Evolutionary conservation across 2,113 vertebrate species (phyloP).

Genomic region (Peromyscus maniculatus): DNA sequence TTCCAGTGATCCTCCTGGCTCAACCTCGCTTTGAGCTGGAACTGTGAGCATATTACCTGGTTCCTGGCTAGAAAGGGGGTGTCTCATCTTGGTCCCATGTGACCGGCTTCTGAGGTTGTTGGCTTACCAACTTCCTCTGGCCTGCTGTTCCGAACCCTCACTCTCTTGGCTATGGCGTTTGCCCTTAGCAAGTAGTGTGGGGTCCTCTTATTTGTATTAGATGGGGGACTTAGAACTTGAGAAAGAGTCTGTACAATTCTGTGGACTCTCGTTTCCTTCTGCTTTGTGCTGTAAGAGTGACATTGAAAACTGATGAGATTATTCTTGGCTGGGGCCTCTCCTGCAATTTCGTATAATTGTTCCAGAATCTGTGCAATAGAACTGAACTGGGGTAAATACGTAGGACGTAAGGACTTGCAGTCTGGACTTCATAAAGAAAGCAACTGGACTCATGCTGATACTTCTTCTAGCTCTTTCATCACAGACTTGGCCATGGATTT

Average conservation of each 20-base stretch:
- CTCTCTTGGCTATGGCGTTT: neutral
- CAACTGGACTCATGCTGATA: conserved; percentile 40
- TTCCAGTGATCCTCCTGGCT: neutral
- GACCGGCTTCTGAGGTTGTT: neutral
- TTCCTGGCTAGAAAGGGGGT: neutral
- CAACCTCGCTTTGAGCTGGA: neutral
- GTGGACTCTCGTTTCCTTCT: conserved; percentile 22
- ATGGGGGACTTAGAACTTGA: neutral
- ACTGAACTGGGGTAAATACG: conserved; percentile 28
- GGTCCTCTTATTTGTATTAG: neutral
- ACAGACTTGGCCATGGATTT: conserved; percentile 34
- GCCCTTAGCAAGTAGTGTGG: neutral
- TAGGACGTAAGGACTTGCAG: conserved; percentile 50
- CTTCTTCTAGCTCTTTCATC: conserved; percentile 38
- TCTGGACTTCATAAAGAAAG: conserved; percentile 56
- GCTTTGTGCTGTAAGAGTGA: fast-evolving
- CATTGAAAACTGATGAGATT: conserved; percentile 53
- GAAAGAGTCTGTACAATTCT: neutral
- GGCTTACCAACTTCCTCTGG: neutral
- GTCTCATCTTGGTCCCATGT: neutral
- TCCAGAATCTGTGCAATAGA: conserved; percentile 42
- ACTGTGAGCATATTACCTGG: neutral
- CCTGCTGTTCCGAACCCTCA: neutral
- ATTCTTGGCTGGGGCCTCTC: conserved; percentile 35
- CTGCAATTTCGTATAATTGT: conserved; percentile 69